Percentiles rank a stretch among this genome's conserved stretches.
Conservation (phyloP, 1,140 invertebrate species). For the Trichomalopsis sarcophagae region DNA sequence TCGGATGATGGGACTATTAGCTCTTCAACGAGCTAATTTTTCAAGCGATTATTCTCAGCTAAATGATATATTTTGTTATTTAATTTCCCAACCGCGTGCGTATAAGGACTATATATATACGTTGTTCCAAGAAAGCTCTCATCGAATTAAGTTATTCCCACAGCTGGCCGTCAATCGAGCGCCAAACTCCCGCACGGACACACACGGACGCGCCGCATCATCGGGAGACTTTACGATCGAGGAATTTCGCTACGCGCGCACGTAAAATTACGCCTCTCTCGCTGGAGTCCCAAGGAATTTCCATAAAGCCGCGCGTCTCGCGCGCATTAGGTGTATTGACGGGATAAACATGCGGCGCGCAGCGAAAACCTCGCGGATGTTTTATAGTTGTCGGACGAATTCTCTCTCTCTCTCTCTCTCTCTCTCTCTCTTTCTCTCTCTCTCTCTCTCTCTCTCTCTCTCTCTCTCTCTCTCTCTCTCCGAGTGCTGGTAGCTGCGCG, state of each 20-base stretch:
- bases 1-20: background rate
- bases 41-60: too few species aligned
- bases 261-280: slow-evolving; percentile 8
- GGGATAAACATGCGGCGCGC: slow-evolving; percentile 36
- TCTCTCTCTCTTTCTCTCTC: background rate
- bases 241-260: slow-evolving; percentile 1
- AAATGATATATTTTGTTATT: too few species aligned
- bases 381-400: slow-evolving; percentile 34
- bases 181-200: background rate
- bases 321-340: slow-evolving; percentile 45
- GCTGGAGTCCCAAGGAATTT: slow-evolving; percentile 11
- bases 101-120: too few species aligned
- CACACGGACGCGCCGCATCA: background rate
- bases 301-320: slow-evolving; percentile 38
- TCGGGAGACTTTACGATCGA: slow-evolving; percentile 19
- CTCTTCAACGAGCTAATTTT: too few species aligned
- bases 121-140: background rate
- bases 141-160: slow-evolving; percentile 2
- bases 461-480: background rate
- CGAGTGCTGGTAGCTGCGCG: background rate
- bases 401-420: background rate
- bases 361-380: slow-evolving; percentile 10
- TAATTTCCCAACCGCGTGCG: too few species aligned
- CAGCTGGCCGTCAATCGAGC: background rate
- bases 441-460: background rate